phyloP scores from a whole-genome alignment of 2,113 vertebrate species.

The Ictalurus punctatus region DNA sequence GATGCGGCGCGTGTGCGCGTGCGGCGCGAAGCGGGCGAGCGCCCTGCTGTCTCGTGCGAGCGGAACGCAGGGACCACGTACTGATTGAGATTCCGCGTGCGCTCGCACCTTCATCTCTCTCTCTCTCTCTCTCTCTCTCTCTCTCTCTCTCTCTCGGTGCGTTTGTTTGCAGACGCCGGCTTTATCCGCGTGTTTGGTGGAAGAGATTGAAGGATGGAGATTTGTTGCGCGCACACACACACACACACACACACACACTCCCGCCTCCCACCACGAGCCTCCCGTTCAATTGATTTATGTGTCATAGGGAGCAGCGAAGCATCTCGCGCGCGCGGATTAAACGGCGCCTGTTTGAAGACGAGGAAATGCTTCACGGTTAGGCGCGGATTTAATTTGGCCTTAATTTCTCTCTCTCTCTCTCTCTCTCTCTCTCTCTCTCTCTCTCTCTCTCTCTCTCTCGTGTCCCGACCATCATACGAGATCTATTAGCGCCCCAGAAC shows the following conservation, averaged over 20 bases:
- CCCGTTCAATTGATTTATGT: conserved; percentile 43
- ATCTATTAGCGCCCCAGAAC: conserved; percentile 22
- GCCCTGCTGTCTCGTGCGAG: conserved; percentile 47
- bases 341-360: conserved; percentile 36
- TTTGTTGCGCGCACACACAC: conserved; percentile 12
- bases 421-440: background rate
- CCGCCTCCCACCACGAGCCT: conserved; percentile 11
- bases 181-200: conserved; percentile 37
- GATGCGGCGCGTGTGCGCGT: conserved; percentile 52
- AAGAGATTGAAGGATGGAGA: conserved; percentile 42
- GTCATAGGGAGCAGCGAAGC: conserved; percentile 33
- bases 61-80: conserved; percentile 29
- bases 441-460: conserved; percentile 21
- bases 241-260: background rate
- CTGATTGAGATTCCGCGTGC: conserved; percentile 58
- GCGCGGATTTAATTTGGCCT: conserved; percentile 35
- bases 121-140: background rate
- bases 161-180: conserved; percentile 33
- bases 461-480: background rate
- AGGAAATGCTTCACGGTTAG: conserved; percentile 34
- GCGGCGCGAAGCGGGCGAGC: conserved; percentile 29
- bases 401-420: conserved; percentile 26
- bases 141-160: background rate
- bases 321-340: conserved; percentile 35
- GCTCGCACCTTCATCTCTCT: conserved; percentile 7